phyloP scores from a whole-genome alignment of 2,888 invertebrate species.

The Koerneria pararmatus region DNA sequence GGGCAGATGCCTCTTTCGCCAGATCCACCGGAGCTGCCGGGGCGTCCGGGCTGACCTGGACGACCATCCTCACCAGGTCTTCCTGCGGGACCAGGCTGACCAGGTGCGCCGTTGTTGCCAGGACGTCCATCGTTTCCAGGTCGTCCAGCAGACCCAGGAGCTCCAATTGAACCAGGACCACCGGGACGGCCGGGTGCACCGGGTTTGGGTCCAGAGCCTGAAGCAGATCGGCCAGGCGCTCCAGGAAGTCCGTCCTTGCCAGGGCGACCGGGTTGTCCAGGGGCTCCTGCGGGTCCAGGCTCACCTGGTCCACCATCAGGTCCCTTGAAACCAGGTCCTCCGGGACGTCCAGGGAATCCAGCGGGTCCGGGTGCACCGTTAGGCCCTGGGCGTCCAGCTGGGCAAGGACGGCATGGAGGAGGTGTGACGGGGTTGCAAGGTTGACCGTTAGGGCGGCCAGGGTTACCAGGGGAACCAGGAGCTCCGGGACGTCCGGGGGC shows the following conservation, averaged over 20 bases:
- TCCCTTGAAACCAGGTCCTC: too few species aligned
- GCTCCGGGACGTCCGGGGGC: background rate
- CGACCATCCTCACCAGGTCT: slow-evolving; percentile 12
- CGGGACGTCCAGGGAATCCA: too few species aligned
- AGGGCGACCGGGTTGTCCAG: slow-evolving; percentile 14
- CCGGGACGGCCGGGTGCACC: too few species aligned
- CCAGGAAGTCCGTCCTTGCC: slow-evolving; percentile 5
- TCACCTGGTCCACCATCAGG: background rate
- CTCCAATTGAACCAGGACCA: too few species aligned
- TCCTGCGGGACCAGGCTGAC: slow-evolving; percentile 8
- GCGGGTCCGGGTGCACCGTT: background rate
- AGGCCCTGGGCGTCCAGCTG: slow-evolving; percentile 4
- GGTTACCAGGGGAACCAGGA: background rate
- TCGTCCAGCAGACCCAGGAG: slow-evolving; percentile 6
- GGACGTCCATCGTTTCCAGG: slow-evolving; percentile 15
- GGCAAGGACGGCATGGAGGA: slow-evolving; percentile 7
- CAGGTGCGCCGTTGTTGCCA: slow-evolving; percentile 9
- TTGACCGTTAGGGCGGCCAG: background rate
- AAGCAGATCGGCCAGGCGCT: too few species aligned
- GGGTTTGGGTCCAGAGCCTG: too few species aligned
- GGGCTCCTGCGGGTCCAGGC: background rate
- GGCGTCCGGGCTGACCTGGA: slow-evolving; percentile 19
- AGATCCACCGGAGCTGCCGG: slow-evolving; percentile 5
- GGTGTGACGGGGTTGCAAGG: background rate
- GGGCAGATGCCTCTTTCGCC: slow-evolving; percentile 25